Base-by-base conservation (phyloP, 2,888 invertebrate species). In the Xestoiulus laeticollis region DNA sequence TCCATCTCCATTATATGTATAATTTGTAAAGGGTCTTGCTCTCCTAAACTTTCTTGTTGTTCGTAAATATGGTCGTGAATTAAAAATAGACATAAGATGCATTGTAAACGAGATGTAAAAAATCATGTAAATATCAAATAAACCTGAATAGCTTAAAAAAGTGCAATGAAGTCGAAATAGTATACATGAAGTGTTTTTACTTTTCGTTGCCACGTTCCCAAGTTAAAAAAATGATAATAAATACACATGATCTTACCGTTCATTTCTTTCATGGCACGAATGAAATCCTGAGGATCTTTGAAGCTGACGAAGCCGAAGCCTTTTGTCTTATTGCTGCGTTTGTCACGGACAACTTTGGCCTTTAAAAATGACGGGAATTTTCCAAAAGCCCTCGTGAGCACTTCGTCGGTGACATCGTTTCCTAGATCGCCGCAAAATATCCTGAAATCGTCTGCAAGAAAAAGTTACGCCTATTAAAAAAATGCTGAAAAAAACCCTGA, bases 401-500 rank as follows among this genome's bases (percentile, higher is more conserved):
- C 94, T 92, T 99, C 99, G 91, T 99, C 99, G 0, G 98, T 99
- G 33, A 99, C 99, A 92, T 99, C 99, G 92, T 99, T 99, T 22
- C 99, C 99, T 85, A 99, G 94, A 93, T 99, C 99, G n/a, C 99
- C 99, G 92, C 99, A 99, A 92, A 99, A 99, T 93, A 99, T 96
- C 89, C 99, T 94, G 93, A 98, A 99, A 93, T 99, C 99, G 93
- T 98, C 98, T 94, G 91, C 84, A 53, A 86, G 53, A 85, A 86
- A 30, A 48, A 89, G 82, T 83, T 88, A n/a, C 8, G 38, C 38
- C 5, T 38, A 8, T 38, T 38, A 38, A 33, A 2, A 33, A 83
- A 38, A 16, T 68, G 87, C 33, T 48, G 26, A 85, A 38, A 85
- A 85, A n/a, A 8, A 33, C 32, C 83, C 87, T 88, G 33, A 88